Base-by-base conservation (phyloP, 1,140 invertebrate genomes). In the Cyphomyrmex costatus region DNA sequence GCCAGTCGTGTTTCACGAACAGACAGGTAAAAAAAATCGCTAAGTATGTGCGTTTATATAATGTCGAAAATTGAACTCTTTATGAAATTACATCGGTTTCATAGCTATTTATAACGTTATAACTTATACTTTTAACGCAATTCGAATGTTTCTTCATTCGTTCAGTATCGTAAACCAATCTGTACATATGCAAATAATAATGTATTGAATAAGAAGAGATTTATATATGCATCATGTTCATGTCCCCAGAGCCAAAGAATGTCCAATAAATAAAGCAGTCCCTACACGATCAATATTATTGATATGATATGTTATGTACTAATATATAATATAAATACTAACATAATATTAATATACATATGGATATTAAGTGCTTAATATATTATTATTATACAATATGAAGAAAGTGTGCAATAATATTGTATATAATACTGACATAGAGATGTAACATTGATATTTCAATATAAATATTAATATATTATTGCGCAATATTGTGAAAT, bases 101-200 rank as follows among this genome's bases (percentile, higher is more conserved):
- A n/a, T 65, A n/a, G 36, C 27, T 24, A 6, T 27, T 78, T 27
- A 19, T 46, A 63, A 49, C 21, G n/a, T 78, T 27, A 24, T 46
- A 63, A 49, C 21, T 78, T 63, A 46, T 42, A 77, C 33, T 33
- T 76, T 77, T 36, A 76, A 63, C 0, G 36, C 58, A 65, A 78
- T 21, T 82, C 19, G 2, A 46, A 82, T 46, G 58, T 73, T 60
- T 82, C 33, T 71, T 27, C 33, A 42, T 30, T 58, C 24, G n/a
- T 4, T 24, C 10, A 16, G 4, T 27, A 80, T 70, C 33, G 21
- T 30, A 70, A 33, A 51, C 14, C 33, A 63, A 61, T 65, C 46
- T 86, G 85, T 86, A 86, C 85, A 86, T 86, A 83, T 63, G 78
- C 78, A 86, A 83, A 71, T 82, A 86, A 86, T 83, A 86, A n/a